A percentile compares a stretch with the other conserved stretches of the same genome.
Conservation (phyloP, 2,113 vertebrate genomes). For the Periophthalmus modestus region DNA sequence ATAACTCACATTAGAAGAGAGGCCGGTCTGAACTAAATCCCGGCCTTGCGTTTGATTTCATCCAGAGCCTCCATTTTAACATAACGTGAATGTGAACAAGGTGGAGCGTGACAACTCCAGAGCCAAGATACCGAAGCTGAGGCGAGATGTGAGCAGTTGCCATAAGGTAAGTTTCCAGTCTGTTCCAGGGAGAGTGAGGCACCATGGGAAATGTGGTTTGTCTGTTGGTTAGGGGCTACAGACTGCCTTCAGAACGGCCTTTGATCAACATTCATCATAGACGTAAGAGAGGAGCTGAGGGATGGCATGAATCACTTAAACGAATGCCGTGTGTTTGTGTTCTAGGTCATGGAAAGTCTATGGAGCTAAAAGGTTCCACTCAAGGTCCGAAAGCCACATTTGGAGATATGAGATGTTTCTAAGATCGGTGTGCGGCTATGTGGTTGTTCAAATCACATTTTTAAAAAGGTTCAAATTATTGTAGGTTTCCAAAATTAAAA, state of each 20-base stretch:
- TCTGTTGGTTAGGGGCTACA: conserved; percentile 22
- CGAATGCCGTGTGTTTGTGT: conserved; percentile 12
- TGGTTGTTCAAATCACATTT: background rate
- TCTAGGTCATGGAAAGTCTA: conserved; percentile 17
- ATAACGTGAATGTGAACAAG: conserved; percentile 24
- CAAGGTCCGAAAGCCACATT: background rate
- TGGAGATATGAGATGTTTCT: background rate
- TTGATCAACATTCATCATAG: conserved; percentile 32
- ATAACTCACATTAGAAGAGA: conserved; percentile 49
- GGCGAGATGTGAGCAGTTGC: conserved; percentile 38
- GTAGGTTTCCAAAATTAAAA: no score
- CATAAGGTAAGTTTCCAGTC: conserved; percentile 31
- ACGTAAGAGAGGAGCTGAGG: conserved; percentile 9
- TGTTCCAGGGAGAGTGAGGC: conserved; percentile 15
- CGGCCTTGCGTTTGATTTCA: background rate
- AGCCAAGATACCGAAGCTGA: conserved; percentile 22
- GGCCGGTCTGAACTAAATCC: conserved; percentile 59
- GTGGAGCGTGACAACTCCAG: conserved; percentile 33
- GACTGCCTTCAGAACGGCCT: conserved; percentile 11
- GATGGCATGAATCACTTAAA: conserved; percentile 5
- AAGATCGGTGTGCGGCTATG: background rate
- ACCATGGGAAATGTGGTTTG: conserved; percentile 31
- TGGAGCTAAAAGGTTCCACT: background rate
- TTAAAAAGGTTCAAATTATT: no score
- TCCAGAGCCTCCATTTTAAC: conserved; percentile 5